A percentile compares a stretch with the other conserved stretches of the same genome.
Conservation (phyloP, 1,140 invertebrate genomes). For the Zaprionus capensis region DNA sequence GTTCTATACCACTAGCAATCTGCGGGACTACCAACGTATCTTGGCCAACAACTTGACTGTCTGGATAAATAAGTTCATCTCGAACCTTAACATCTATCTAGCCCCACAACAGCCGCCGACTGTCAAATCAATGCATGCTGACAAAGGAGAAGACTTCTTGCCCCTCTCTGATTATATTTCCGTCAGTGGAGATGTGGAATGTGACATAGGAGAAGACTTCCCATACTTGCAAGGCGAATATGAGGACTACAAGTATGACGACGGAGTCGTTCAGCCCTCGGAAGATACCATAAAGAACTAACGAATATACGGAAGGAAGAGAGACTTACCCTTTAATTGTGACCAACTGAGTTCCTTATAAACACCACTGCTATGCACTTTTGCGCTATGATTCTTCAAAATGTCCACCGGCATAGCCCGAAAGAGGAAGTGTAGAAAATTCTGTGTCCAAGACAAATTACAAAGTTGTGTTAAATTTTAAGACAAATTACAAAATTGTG, state of each 20-base stretch:
- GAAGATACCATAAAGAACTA: conserved; percentile 45
- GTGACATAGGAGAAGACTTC: conserved; percentile 45
- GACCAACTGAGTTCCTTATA: conserved; percentile 70
- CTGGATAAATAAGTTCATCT: conserved; percentile 84
- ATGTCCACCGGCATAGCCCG: conserved; percentile 82
- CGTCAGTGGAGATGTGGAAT: conserved; percentile 38
- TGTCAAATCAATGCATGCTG: conserved; percentile 38
- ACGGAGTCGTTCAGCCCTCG: conserved; percentile 19
- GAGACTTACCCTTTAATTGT: conserved; percentile 73
- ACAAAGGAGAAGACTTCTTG: conserved; percentile 65
- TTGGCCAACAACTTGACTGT: conserved; percentile 77
- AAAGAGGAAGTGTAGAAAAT: conserved; percentile 79
- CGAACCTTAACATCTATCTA: conserved; percentile 77
- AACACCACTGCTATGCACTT: conserved; percentile 67
- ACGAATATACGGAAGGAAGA: too few relatives aligned
- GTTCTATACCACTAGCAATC: conserved; percentile 77
- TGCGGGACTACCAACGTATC: conserved; percentile 74
- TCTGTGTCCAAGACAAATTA: conserved; percentile 60
- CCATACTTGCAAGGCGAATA: conserved; percentile 15
- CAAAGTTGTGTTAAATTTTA: conserved; percentile 42
- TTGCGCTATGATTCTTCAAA: conserved; percentile 78
- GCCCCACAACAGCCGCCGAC: conserved; percentile 56
- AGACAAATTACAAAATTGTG: conserved; percentile 34
- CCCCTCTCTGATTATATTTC: conserved; percentile 76
- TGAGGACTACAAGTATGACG: conserved; percentile 41